These are phyloP conservation scores for Corythaeola cristata DNA, from an alignment of 2,113 vertebrate species.

Conservation along the genomic window DNA sequence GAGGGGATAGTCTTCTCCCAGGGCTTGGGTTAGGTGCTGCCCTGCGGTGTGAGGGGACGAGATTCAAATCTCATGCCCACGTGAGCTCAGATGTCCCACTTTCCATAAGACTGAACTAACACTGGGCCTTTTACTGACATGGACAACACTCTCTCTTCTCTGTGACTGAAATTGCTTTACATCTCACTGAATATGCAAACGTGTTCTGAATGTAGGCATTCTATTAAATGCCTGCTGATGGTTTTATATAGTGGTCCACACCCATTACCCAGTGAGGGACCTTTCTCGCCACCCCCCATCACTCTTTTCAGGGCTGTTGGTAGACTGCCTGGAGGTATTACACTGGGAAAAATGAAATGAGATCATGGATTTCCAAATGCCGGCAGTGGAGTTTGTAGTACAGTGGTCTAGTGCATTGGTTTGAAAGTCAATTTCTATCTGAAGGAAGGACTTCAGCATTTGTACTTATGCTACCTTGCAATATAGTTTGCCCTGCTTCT, in stretches of 20 bases:
- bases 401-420: background rate
- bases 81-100: background rate
- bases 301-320: background rate
- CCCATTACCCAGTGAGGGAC: background rate
- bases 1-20: background rate
- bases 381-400: background rate
- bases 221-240: background rate
- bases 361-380: background rate
- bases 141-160: background rate
- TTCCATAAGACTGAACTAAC: background rate
- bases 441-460: background rate
- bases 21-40: background rate
- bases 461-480: background rate
- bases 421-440: background rate
- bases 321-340: background rate
- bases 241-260: background rate
- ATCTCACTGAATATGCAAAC: background rate
- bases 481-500: background rate
- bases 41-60: rapidly evolving
- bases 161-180: background rate
- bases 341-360: background rate
- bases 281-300: background rate
- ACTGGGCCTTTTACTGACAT: background rate
- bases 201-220: background rate
- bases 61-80: background rate